Evolutionary conservation across 2,888 invertebrate genomes (phyloP), one percentile per base, ranked within the genome.

Genomic region (Drosophila recens): DNA sequence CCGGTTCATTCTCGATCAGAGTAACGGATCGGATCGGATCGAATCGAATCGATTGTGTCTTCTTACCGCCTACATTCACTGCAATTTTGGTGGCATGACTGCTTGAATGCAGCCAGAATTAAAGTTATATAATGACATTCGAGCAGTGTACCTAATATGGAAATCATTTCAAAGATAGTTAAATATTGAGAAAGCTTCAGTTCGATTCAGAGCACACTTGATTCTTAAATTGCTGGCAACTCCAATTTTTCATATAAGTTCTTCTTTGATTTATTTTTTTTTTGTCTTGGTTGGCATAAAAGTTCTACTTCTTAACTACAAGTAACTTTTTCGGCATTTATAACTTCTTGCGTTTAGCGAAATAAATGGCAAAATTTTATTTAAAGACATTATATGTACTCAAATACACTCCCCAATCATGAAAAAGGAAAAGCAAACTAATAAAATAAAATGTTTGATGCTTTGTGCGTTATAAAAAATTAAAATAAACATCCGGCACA

Each of bases 181-280:
- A 17, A 3, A 36, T n/a, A 13, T 20, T 2, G 23, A 23, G 4
- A 56, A 48, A 23, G 6, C 4, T 10, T 5, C n/a, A 46, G 8
- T 62, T 17, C 3, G 27, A 58, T n/a, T 71, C 71, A 49, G 2
- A 54, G 71, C 57, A 58, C 34, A 69, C 71, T 49, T 54, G 53
- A 56, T 68, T 34, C 20, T 27, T 3, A 9, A 6, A 3, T 13
- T 13, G 20, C 13, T 20, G 11, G 13, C 5, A 34, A 11, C 8
- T 34, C 2, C 0, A 17, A 4, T 34, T 4, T 20, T 2, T 20
- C 34, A 11, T 3, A 20, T 6, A 10, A 33, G 11, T 11, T n/a
- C 3, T 11, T 2, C 2, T 3, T 49, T 17, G 15, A 8, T 11
- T 17, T 33, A 33, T 33, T 2, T 1, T n/a, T 20, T 34, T 34